These are phyloP conservation scores for Tapera naevia DNA, from an alignment of 2,797 vertebrate genomes.

Conservation along the genomic window DNA sequence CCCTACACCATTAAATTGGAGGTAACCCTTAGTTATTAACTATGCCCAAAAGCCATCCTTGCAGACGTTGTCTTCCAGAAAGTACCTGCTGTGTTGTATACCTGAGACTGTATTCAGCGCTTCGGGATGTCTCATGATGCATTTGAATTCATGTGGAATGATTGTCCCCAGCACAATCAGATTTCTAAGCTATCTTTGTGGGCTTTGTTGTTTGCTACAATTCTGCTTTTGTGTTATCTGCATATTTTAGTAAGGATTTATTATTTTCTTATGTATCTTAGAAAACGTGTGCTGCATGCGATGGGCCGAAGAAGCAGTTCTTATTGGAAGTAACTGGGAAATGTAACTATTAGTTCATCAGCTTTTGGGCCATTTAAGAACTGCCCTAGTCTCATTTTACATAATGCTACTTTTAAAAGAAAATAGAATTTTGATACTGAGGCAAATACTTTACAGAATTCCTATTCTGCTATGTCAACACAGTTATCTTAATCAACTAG, in stretches of 20 bases:
- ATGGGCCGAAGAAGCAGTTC: neutral
- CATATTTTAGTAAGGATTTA: slow-evolving; percentile 8
- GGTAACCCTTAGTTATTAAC: neutral
- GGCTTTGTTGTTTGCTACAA: slow-evolving; percentile 3
- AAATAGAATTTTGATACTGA: slow-evolving; percentile 15
- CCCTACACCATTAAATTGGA: neutral
- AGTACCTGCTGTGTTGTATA: neutral
- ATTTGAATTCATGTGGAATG: neutral
- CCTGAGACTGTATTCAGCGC: neutral
- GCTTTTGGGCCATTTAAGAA: neutral
- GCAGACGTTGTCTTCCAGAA: neutral
- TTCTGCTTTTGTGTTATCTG: slow-evolving; percentile 30
- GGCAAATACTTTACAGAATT: slow-evolving; percentile 37
- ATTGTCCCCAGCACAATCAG: neutral
- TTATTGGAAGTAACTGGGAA: neutral
- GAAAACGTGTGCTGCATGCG: neutral
- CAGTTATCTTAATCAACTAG: slow-evolving; percentile 52
- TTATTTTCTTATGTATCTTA: slow-evolving; percentile 16
- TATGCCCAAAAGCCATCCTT: neutral
- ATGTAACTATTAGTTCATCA: neutral
- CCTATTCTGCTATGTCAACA: slow-evolving; percentile 43
- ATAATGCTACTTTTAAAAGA: slow-evolving; percentile 12
- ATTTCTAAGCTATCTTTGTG: neutral
- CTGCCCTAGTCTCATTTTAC: neutral
- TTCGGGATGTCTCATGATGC: neutral